phyloP scores from a whole-genome alignment of 2,888 invertebrate species.

The Oligia latruncula region DNA sequence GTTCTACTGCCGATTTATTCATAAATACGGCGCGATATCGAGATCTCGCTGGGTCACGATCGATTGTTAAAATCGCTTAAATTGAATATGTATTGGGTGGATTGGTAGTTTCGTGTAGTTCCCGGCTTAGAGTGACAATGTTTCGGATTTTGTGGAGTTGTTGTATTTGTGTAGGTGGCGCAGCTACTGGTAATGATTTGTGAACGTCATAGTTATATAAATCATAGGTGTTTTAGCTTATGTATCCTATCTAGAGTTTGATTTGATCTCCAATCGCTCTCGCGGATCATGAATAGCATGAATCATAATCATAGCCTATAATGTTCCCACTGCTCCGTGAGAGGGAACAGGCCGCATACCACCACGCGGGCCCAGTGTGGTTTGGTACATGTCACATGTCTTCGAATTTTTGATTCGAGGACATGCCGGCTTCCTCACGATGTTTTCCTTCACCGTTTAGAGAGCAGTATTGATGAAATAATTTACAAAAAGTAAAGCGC shows the following conservation, averaged over 20 bases:
- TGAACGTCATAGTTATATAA: background rate
- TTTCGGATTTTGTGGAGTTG: constrained; percentile 22
- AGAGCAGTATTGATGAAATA: background rate
- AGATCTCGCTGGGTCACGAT: constrained; percentile 81
- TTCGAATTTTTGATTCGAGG: background rate
- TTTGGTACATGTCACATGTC: background rate
- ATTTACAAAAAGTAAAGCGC: background rate
- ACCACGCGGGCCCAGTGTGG: background rate
- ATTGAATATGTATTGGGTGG: constrained; percentile 67
- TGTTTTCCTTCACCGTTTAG: background rate
- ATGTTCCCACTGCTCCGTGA: background rate
- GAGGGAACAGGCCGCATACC: background rate
- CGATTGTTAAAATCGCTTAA: constrained; percentile 73
- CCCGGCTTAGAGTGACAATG: constrained; percentile 58
- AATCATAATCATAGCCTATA: background rate
- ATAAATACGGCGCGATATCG: constrained; percentile 77
- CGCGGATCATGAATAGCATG: background rate
- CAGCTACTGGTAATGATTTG: background rate
- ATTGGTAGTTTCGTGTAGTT: constrained; percentile 55
- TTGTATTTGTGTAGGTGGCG: constrained; percentile 34
- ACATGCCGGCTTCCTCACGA: background rate
- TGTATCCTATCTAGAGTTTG: background rate
- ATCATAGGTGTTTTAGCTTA: background rate
- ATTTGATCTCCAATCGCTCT: background rate
- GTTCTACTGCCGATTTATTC: constrained; percentile 80